Percentiles rank a stretch among this genome's conserved stretches.
Conservation (phyloP, 2,797 vertebrate species). For the Sebastes alutus region DNA sequence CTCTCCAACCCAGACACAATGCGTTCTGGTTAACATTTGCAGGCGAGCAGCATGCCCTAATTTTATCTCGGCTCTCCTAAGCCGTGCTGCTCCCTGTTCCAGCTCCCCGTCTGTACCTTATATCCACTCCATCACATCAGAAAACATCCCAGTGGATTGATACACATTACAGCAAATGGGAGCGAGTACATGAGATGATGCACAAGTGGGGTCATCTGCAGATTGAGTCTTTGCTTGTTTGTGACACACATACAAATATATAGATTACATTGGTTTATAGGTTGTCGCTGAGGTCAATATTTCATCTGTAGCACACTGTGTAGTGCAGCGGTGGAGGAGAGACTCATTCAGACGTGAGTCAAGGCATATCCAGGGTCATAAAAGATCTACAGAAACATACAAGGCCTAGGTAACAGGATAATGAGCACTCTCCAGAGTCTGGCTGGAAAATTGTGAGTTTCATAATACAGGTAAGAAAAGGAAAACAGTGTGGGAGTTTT, state of each 20-base stretch:
- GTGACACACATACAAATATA: constrained; percentile 8
- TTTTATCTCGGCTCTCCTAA: background rate
- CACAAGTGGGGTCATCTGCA: background rate
- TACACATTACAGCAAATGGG: background rate
- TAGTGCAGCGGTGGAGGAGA: background rate
- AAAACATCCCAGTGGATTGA: background rate
- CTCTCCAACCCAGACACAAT: background rate
- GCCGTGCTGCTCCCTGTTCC: background rate
- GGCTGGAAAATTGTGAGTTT: background rate
- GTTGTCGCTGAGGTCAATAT: background rate
- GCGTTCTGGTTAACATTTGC: constrained; percentile 29
- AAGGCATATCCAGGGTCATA: background rate
- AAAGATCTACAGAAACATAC: background rate
- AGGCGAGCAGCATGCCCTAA: background rate
- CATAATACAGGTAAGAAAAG: background rate
- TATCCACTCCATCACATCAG: background rate
- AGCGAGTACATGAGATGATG: background rate
- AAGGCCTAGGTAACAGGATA: background rate
- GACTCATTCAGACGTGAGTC: background rate
- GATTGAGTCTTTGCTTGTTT: background rate
- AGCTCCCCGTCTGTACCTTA: background rate
- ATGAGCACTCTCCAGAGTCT: background rate
- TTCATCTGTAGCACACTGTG: background rate
- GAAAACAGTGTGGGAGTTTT: background rate
- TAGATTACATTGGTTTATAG: background rate